A percentile compares a stretch with the other conserved stretches of the same genome.
These are phyloP conservation scores for Microcebus murinus DNA, from an alignment of 2,113 vertebrate genomes.

Conservation along the genomic window DNA sequence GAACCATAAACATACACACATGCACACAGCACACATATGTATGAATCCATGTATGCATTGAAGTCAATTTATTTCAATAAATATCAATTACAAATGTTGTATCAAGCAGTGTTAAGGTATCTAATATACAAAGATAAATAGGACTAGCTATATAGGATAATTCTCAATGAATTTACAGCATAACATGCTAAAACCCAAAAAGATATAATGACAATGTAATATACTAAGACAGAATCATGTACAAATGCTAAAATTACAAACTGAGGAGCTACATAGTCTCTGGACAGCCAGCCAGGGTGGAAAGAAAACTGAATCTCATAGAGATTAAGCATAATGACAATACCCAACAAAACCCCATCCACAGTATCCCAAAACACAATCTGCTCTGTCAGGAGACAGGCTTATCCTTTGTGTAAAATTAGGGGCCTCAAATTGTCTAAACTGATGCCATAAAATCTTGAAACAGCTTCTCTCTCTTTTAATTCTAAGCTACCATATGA, in stretches of 20 bases:
- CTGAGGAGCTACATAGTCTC: neutral
- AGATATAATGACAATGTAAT: neutral
- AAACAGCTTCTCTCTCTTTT: neutral
- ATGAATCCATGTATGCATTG: too few species aligned
- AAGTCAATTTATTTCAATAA: neutral
- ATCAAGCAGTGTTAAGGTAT: neutral
- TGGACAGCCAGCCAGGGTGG: neutral
- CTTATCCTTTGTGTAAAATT: neutral
- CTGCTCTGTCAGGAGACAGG: neutral
- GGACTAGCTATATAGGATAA: rapidly evolving
- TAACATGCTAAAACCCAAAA: neutral
- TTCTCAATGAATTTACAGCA: neutral
- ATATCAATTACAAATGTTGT: neutral
- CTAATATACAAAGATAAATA: neutral
- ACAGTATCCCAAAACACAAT: neutral
- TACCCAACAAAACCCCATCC: neutral
- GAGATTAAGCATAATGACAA: neutral
- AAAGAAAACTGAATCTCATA: neutral
- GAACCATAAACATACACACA: neutral
- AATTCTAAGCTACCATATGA: neutral
- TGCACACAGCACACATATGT: rapidly evolving
- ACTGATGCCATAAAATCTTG: neutral
- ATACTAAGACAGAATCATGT: neutral
- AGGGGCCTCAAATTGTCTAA: neutral
- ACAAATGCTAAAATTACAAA: neutral